phyloP scores from a whole-genome alignment of 1,140 invertebrate species.

The Himalopsyche phryganea region DNA sequence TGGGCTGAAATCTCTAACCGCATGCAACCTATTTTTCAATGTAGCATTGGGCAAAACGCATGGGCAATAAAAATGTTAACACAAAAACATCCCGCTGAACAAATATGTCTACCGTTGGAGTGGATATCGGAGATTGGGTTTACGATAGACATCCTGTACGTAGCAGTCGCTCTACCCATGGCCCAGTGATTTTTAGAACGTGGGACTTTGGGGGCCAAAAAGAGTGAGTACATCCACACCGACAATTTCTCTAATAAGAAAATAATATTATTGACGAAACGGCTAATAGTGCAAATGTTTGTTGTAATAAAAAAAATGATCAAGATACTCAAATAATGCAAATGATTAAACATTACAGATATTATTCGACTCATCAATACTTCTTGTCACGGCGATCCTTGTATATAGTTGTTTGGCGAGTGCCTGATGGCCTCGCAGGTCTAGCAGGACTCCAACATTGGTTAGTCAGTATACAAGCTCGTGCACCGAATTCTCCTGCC shows the following conservation, averaged over 20 bases:
- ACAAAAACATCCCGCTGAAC: slow-evolving; percentile 70
- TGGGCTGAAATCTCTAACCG: too few relatives aligned
- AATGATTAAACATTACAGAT: too few relatives aligned
- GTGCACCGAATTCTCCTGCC: slow-evolving; percentile 91
- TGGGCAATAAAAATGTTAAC: slow-evolving; percentile 84
- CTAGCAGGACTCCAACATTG: slow-evolving; percentile 89
- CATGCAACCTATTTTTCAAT: too few relatives aligned
- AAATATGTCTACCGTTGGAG: slow-evolving; percentile 93
- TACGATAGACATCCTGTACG: slow-evolving; percentile 77
- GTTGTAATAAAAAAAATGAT: too few relatives aligned
- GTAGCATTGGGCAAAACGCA: slow-evolving; percentile 88
- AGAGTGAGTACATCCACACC: slow-evolving; percentile 57
- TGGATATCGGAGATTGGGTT: slow-evolving; percentile 93
- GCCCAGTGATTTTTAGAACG: slow-evolving; percentile 92
- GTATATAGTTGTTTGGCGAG: slow-evolving; percentile 93
- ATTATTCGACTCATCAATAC: slow-evolving; percentile 98
- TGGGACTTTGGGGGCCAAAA: slow-evolving; percentile 99
- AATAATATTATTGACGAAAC: too few relatives aligned
- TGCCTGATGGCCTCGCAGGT: slow-evolving; percentile 88
- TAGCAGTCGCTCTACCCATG: slow-evolving; percentile 66
- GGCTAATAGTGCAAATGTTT: too few relatives aligned
- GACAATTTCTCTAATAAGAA: too few relatives aligned
- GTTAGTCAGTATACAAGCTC: slow-evolving; percentile 66
- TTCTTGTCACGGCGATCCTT: slow-evolving; percentile 94
- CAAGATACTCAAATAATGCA: too few relatives aligned